A percentile compares a stretch with the other conserved stretches of the same genome.
phyloP scores from a whole-genome alignment of 1,140 invertebrate species.

The Trichonephila clavipes region DNA sequence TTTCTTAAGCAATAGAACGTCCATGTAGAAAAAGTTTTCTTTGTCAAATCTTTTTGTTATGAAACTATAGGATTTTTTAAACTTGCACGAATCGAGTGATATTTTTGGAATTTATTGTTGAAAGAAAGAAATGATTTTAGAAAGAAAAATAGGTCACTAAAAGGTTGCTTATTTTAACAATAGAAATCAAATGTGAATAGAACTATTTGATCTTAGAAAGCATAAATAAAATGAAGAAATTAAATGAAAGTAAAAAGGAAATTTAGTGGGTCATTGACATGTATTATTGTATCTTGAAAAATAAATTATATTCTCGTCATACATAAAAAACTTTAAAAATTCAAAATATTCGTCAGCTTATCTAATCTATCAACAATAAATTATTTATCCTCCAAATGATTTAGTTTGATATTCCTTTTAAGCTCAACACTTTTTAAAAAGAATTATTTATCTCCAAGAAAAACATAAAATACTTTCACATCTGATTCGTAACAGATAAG shows the following conservation, averaged over 20 bases:
- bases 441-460: no score
- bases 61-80: background rate
- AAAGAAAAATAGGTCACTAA: constrained; percentile 17
- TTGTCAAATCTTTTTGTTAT: background rate
- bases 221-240: background rate
- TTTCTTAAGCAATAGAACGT: background rate
- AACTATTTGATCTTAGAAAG: background rate
- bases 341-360: no score
- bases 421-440: no score
- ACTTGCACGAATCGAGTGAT: background rate
- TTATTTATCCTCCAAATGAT: no score
- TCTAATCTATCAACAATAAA: no score
- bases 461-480: no score
- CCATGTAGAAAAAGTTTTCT: background rate
- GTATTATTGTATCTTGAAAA: background rate
- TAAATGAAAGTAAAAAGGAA: background rate
- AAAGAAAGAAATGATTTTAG: background rate
- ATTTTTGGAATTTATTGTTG: constrained; percentile 11
- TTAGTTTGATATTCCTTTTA: no score
- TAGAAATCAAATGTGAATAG: background rate
- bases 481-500: no score
- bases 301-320: background rate
- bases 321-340: no score
- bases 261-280: constrained; percentile 11
- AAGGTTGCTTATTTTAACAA: background rate